These are phyloP conservation scores for Brachionus rubens DNA, from an alignment of 1,140 invertebrate species.

Conservation along the genomic window DNA sequence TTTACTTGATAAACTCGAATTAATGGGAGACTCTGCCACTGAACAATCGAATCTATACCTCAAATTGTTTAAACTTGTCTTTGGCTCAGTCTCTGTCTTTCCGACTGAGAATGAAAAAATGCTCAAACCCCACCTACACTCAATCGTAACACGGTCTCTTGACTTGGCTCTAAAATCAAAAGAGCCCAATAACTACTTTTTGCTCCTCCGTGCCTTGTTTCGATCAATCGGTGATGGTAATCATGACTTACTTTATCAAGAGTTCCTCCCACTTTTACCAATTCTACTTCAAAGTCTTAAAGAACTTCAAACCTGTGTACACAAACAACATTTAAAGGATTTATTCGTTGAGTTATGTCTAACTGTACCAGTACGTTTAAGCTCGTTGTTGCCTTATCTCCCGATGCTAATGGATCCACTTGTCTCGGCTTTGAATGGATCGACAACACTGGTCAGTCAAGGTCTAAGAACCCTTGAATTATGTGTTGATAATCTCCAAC, in stretches of 20 bases:
- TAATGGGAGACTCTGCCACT: slow-evolving; percentile 82
- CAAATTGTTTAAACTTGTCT: slow-evolving; percentile 90
- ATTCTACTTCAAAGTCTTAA: slow-evolving; percentile 90
- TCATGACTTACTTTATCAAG: slow-evolving; percentile 94
- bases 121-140: slow-evolving; percentile 88
- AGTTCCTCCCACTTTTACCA: slow-evolving; percentile 90
- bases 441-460: slow-evolving; percentile 87
- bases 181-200: slow-evolving; percentile 93
- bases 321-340: slow-evolving; percentile 98
- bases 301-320: slow-evolving; percentile 86
- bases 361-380: slow-evolving; percentile 91
- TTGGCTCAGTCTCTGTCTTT: slow-evolving; percentile 90
- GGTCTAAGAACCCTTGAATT: slow-evolving; percentile 89
- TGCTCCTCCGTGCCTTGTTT: slow-evolving; percentile 71
- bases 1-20: slow-evolving; percentile 86
- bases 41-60: slow-evolving; percentile 91
- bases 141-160: slow-evolving; percentile 92
- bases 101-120: slow-evolving; percentile 95
- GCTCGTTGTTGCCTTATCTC: slow-evolving; percentile 90
- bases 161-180: slow-evolving; percentile 92
- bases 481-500: slow-evolving; percentile 96
- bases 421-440: slow-evolving; percentile 92
- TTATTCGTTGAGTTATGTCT: slow-evolving; percentile 95
- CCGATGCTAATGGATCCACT: slow-evolving; percentile 98
- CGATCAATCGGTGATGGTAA: slow-evolving; percentile 95